phyloP scores from a whole-genome alignment of 2,797 vertebrate species.

The Nasua narica region DNA sequence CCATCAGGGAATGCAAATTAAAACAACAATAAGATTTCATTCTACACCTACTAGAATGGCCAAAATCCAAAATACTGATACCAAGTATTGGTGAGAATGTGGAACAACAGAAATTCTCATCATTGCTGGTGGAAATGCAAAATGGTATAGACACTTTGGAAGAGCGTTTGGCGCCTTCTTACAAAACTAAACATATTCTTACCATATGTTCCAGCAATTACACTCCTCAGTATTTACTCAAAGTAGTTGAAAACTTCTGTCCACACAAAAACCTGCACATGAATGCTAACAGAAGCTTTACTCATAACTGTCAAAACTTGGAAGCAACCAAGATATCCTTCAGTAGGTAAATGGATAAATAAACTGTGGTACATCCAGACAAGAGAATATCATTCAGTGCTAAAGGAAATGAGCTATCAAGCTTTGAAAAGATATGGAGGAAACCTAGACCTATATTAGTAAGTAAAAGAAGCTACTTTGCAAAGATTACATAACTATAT shows the following conservation, averaged over 20 bases:
- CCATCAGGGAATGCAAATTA: neutral
- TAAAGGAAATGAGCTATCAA: neutral
- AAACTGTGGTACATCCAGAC: neutral
- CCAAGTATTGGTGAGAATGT: neutral
- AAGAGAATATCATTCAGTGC: neutral
- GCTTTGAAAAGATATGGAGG: neutral
- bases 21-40: neutral
- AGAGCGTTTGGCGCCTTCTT: neutral
- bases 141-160: neutral
- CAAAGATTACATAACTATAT: neutral
- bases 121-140: neutral
- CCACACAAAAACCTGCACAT: neutral
- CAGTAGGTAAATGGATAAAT: neutral
- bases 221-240: neutral
- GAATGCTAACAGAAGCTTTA: neutral
- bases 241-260: neutral
- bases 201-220: neutral
- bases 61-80: neutral
- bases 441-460: neutral
- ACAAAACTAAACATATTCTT: neutral
- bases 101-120: neutral
- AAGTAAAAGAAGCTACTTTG: neutral
- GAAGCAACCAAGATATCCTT: neutral
- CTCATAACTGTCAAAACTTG: neutral
- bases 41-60: neutral